Conservation (phyloP, 2,888 invertebrate genomes). For the Tanaodytes sp. region DNA sequence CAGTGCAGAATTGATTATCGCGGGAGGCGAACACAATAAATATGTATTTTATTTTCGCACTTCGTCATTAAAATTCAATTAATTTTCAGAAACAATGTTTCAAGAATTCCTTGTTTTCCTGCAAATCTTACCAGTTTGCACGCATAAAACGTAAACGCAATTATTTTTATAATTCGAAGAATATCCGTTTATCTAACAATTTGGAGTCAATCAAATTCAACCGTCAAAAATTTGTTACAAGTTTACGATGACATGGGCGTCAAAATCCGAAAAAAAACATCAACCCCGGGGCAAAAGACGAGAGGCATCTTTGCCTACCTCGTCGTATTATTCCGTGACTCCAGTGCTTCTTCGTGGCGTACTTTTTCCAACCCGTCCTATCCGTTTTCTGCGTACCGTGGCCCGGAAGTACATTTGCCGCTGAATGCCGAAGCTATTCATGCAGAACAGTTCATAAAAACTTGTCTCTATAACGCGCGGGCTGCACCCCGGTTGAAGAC, state of each 20-base stretch:
- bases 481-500: slow-evolving; percentile 8
- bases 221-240: too few relatives aligned
- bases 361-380: slow-evolving; percentile 33
- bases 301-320: slow-evolving; percentile 16
- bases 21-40: too few relatives aligned
- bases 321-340: slow-evolving; percentile 30
- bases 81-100: too few relatives aligned
- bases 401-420: slow-evolving; percentile 51
- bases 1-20: too few relatives aligned
- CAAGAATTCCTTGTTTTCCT: too few relatives aligned
- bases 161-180: background rate
- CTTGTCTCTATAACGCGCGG: slow-evolving; percentile 51
- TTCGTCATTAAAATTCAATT: too few relatives aligned
- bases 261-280: slow-evolving; percentile 37
- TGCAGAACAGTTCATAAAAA: slow-evolving; percentile 50
- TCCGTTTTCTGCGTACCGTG: slow-evolving; percentile 33
- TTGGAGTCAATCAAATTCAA: too few relatives aligned
- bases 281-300: slow-evolving; percentile 35
- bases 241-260: too few relatives aligned
- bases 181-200: background rate
- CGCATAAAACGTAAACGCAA: too few relatives aligned
- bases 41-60: too few relatives aligned
- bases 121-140: too few relatives aligned
- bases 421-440: slow-evolving; percentile 54
- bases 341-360: slow-evolving; percentile 31